These are phyloP conservation scores for Podocnemis expansa DNA, from an alignment of 2,113 vertebrate species.

Conservation along the genomic window DNA sequence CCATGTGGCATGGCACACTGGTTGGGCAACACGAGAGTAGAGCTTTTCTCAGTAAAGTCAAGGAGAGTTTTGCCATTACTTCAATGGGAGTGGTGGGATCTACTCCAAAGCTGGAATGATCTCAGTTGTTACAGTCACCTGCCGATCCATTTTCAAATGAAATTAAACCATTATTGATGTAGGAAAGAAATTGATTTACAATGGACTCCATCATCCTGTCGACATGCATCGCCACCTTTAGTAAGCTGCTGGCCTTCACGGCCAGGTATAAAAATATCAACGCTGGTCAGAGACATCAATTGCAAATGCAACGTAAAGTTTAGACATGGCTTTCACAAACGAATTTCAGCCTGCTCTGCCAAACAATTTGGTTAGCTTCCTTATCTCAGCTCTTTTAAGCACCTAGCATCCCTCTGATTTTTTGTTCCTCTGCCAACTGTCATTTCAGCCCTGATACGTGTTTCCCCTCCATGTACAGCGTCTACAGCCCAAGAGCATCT, in stretches of 20 bases:
- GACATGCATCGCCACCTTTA: constrained; percentile 57
- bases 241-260: constrained; percentile 23
- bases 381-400: constrained; percentile 40
- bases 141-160: constrained; percentile 59
- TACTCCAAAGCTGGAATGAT: constrained; percentile 44
- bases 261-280: constrained; percentile 38
- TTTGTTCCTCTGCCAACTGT: constrained; percentile 37
- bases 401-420: constrained; percentile 30
- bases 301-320: neutral
- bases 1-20: too few relatives aligned
- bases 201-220: constrained; percentile 31
- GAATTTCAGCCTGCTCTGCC: constrained; percentile 51
- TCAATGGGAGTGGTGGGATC: constrained; percentile 51
- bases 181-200: constrained; percentile 67
- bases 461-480: neutral
- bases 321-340: constrained; percentile 35
- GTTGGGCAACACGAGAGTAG: too few relatives aligned
- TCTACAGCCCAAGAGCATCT: neutral
- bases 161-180: constrained; percentile 65
- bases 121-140: constrained; percentile 58
- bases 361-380: constrained; percentile 45
- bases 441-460: constrained; percentile 15
- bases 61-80: constrained; percentile 32
- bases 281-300: neutral
- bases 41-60: constrained; percentile 9